Evolutionary conservation across 1,140 invertebrate genomes (phyloP).

Genomic region (Drosophila jambulina): DNA sequence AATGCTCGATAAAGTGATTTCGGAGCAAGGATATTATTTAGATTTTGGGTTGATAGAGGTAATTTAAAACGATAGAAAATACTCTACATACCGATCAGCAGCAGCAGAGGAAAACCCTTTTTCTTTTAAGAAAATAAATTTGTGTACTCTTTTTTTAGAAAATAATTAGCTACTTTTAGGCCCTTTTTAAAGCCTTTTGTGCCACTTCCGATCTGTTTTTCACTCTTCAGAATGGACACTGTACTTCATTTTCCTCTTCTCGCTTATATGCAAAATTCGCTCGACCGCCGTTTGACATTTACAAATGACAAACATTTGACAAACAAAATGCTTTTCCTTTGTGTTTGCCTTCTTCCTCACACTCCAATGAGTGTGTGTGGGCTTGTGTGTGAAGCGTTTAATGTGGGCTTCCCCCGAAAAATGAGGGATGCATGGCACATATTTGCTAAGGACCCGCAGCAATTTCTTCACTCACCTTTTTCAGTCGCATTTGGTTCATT

Average conservation of each 20-base stretch:
- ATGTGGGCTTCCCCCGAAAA: slow-evolving; percentile 47
- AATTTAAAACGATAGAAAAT: not conserved
- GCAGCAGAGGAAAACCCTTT: too few species aligned
- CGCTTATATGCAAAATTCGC: slow-evolving; percentile 71
- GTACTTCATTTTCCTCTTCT: not conserved
- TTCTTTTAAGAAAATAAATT: too few species aligned
- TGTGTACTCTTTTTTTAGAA: too few species aligned
- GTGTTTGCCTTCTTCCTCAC: slow-evolving; percentile 41
- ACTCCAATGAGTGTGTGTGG: slow-evolving; percentile 11
- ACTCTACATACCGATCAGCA: too few species aligned
- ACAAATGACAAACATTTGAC: slow-evolving; percentile 84
- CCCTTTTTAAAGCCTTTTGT: not conserved
- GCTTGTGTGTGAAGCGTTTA: slow-evolving; percentile 61
- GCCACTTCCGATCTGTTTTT: not conserved
- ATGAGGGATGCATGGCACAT: slow-evolving; percentile 27
- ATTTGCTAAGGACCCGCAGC: slow-evolving; percentile 63
- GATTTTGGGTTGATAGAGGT: not conserved
- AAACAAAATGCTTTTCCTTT: slow-evolving; percentile 70
- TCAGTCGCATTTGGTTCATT: slow-evolving; percentile 47
- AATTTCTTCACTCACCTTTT: slow-evolving; percentile 53
- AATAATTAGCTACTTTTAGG: too few species aligned
- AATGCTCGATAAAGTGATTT: not conserved
- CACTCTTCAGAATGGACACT: not conserved
- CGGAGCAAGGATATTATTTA: not conserved
- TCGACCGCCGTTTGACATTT: slow-evolving; percentile 84